Base-by-base conservation (phyloP, 2,113 vertebrate species). In the Pituophis catenifer region DNA sequence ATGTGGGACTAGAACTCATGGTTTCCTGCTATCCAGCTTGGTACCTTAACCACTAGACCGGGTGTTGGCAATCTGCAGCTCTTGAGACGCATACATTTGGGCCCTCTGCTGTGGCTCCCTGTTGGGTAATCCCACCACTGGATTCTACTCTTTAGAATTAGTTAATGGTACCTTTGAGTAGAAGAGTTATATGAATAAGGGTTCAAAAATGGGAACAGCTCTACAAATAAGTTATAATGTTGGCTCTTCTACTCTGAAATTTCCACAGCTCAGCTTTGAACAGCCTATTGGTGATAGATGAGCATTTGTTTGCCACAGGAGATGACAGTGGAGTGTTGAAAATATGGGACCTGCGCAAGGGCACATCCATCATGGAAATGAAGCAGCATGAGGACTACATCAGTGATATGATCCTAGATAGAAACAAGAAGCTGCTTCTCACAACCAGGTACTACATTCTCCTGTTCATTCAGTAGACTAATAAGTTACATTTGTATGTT, bases 311-410 rank as follows among this genome's bases (percentile, higher is more conserved):
- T 91, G 99, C 98, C 15, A 99, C 99, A 15, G 99, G 99, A 0
- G 99, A 99, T 0, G 99, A 99, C 2, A 94, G 90, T 0, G 99
- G 99, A 0, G 97, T 96, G 0, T 59, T 99, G 93, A 99, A 99
- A 94, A 98, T 99, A 75, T 99, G 99, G 99, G 99, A 99, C 91
- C 97, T 99, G 97, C 98, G 99, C 92, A 99, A 96, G 94, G 98
- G 98, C 38, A 97, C 96, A 0, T 95, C 98, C 1, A 65, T 99
- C 94, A 98, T 99, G 98, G 99, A 99, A 38, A 96, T 98, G 95
- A 98, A 97, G 70, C 98, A 99, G n/a, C 99, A 99, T 1, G 98
- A 99, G 52, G 99, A 99, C 57, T 99, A 99, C 95, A 99, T 99
- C 94, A 98, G 98, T 1, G 98, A 98, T 81, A 99, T 99, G 94